These are phyloP conservation scores for Antechinus stuartii DNA, from an alignment of 2,113 vertebrate genomes.

Conservation along the genomic window DNA sequence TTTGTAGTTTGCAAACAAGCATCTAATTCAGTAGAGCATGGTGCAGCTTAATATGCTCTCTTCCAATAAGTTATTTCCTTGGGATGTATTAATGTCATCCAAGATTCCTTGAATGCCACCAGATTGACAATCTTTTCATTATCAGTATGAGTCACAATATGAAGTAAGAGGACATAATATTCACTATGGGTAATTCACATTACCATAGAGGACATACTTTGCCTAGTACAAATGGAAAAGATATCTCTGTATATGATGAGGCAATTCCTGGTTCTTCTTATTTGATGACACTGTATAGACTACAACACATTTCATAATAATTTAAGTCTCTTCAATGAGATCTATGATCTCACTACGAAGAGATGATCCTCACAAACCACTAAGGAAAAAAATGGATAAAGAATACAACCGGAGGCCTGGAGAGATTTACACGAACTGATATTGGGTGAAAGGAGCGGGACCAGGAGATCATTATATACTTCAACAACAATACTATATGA, in stretches of 20 bases:
- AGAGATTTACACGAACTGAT: no score
- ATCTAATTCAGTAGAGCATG: neutral
- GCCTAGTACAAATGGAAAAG: neutral
- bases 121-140: no score
- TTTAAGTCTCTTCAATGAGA: neutral
- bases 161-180: neutral
- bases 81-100: neutral
- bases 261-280: neutral
- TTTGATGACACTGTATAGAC: neutral
- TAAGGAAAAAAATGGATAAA: neutral
- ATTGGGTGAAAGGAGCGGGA: no score
- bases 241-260: neutral
- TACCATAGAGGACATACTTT: no score
- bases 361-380: neutral
- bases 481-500: no score
- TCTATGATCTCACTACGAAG: neutral
- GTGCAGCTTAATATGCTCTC: neutral
- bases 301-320: neutral
- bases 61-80: neutral
- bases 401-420: neutral
- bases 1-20: neutral
- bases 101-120: neutral
- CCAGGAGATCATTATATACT: no score
- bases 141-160: neutral
- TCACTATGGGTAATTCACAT: neutral